These are phyloP conservation scores for Cecidostiba fungosa DNA, from an alignment of 2,888 invertebrate species.

Conservation along the genomic window DNA sequence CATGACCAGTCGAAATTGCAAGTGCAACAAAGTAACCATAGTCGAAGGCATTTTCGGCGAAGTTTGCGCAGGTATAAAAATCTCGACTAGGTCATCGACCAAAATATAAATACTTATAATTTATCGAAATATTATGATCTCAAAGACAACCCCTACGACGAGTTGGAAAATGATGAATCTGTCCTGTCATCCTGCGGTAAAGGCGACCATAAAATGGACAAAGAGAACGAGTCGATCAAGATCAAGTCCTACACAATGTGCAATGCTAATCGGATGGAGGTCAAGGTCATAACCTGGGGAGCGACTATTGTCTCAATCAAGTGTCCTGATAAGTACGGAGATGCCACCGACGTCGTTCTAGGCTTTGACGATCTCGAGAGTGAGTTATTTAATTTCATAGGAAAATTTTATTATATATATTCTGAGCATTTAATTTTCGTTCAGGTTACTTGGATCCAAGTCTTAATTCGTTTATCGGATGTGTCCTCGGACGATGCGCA, in stretches of 20 bases:
- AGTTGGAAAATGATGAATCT: neutral
- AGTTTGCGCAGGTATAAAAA: conserved; percentile 66
- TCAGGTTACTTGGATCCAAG: conserved; percentile 85
- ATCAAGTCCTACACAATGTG: conserved; percentile 82
- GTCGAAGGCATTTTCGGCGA: conserved; percentile 73
- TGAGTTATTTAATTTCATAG: conserved; percentile 73
- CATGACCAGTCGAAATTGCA: conserved; percentile 64
- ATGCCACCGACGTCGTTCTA: conserved; percentile 87
- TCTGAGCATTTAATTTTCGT: conserved; percentile 14
- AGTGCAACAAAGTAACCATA: conserved; percentile 69
- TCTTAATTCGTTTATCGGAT: conserved; percentile 91
- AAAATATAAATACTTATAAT: neutral
- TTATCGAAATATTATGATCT: neutral
- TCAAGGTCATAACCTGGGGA: conserved; percentile 88
- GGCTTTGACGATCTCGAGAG: conserved; percentile 91
- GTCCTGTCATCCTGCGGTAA: neutral
- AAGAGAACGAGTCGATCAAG: conserved; percentile 19
- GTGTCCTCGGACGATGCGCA: conserved; percentile 91
- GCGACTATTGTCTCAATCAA: conserved; percentile 89
- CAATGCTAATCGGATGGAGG: conserved; percentile 85
- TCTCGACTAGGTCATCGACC: neutral
- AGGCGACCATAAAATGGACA: conserved; percentile 39
- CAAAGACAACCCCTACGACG: neutral
- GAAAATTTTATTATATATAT: neutral
- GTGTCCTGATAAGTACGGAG: conserved; percentile 88